Evolutionary conservation across 2,113 vertebrate genomes (phyloP), one percentile per base, ranked within the genome.

Genomic region (Gymnorhina tibicen): DNA sequence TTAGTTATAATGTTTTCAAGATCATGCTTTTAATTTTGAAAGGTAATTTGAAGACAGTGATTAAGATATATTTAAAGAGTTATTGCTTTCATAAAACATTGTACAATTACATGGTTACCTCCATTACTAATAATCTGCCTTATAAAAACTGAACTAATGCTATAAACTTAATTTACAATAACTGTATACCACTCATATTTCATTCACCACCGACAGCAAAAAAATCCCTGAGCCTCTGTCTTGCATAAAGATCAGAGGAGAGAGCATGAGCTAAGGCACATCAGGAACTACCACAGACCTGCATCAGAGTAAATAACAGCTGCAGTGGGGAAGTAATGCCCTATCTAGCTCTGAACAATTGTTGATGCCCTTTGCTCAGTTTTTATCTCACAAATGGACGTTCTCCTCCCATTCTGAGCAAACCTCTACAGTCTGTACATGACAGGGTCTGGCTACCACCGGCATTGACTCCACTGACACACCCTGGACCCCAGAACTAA

Each of bases 111-210:
- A 87, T 19, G 53, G 68, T 86, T 93, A 72, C n/a, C 60, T 92
- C 83, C 85, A 86, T 80, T 89, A 88, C 64, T 91, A 94, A 94
- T 93, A 94, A 93, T 84, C 68, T 91, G 66, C 69, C 62, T 76
- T 94, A 93, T 78, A 91, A 95, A 97, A 93, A 60, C 79, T 75
- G 85, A 92, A 94, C 73, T 93, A 91, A 96, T 75, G 76, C 75
- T 81, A 84, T 64, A 90, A 96, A 95, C 52, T 85, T 95, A 93
- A 97, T 96, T 96, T 96, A 93, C 73, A 94, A 55, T 28, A 68
- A 64, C 79, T 88, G 50, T 35, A 44, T 56, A 83, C 52, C 32
- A 58, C 69, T 78, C 35, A 24, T 70, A 84, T 78, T 89, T 96
- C 92, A 94, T 72, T 91, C 73, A 89, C 62, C 17, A 72, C n/a